Conservation (phyloP, 2,797 vertebrate species). For the Ctenosaura bakeri region DNA sequence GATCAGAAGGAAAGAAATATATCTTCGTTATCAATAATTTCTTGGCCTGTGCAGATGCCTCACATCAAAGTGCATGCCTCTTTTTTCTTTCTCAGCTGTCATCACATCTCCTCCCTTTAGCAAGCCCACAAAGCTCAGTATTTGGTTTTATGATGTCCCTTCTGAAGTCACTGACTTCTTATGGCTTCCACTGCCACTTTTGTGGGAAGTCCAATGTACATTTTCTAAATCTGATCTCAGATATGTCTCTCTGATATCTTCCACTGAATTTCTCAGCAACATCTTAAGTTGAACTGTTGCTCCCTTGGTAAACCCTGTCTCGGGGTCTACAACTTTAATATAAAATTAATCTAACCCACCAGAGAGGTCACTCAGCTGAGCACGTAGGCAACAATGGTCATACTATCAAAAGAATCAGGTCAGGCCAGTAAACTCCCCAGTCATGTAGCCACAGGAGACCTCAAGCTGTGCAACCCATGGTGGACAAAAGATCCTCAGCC, state of each 20-base stretch:
- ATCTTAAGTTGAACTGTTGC: not conserved
- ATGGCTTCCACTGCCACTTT: not conserved
- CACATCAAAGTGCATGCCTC: slow-evolving; percentile 18
- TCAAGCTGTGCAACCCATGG: no score
- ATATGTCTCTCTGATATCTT: not conserved
- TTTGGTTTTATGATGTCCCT: not conserved
- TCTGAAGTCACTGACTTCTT: not conserved
- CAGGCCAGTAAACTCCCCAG: no score
- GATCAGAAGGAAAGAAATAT: slow-evolving; percentile 31
- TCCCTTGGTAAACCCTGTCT: no score
- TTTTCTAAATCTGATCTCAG: not conserved
- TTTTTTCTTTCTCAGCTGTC: not conserved
- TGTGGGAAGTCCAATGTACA: not conserved
- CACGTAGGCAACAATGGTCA: no score
- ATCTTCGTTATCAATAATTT: slow-evolving; percentile 11
- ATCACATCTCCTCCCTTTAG: not conserved
- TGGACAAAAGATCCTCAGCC: no score
- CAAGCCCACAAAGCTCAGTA: not conserved
- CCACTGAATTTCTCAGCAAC: not conserved
- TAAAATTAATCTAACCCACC: no score
- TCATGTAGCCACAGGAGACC: no score
- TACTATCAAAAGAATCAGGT: no score
- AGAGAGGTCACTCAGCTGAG: no score
- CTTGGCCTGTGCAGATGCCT: not conserved
- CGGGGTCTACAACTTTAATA: no score